Evolutionary conservation across 2,888 invertebrate genomes (phyloP).

Genomic region (Disparrhopalites patrizii): DNA sequence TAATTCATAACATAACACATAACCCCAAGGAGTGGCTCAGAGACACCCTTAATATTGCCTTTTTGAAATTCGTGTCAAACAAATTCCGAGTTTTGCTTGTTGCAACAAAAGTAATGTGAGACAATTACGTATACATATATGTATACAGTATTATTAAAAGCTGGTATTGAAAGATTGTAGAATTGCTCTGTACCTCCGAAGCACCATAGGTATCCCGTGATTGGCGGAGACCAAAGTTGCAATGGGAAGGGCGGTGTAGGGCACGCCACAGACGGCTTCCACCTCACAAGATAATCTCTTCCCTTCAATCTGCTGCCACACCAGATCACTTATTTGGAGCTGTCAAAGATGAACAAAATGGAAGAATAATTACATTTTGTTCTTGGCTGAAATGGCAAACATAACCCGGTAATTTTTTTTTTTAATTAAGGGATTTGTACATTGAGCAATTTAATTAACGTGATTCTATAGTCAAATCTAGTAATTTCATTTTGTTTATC

Average conservation of each 20-base stretch:
- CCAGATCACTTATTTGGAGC: slow-evolving; percentile 55
- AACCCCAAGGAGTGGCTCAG: too few relatives aligned
- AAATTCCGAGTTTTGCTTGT: neutral
- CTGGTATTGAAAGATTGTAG: neutral
- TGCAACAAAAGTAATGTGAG: too few relatives aligned
- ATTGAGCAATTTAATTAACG: too few relatives aligned
- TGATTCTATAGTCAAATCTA: too few relatives aligned
- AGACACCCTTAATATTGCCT: too few relatives aligned
- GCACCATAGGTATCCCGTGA: slow-evolving; percentile 76
- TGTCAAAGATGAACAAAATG: too few relatives aligned
- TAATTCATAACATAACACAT: too few relatives aligned
- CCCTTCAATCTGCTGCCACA: slow-evolving; percentile 57
- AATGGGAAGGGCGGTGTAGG: slow-evolving; percentile 93
- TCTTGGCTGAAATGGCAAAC: too few relatives aligned
- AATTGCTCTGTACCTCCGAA: slow-evolving; percentile 56
- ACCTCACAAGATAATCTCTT: slow-evolving; percentile 54
- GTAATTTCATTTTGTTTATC: too few relatives aligned
- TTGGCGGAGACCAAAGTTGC: slow-evolving; percentile 77
- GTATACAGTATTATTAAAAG: neutral
- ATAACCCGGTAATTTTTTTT: too few relatives aligned
- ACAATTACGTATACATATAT: neutral
- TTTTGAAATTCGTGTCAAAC: neutral
- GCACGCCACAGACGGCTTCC: slow-evolving; percentile 86
- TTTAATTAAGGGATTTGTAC: too few relatives aligned
- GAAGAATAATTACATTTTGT: neutral